A percentile compares a stretch with the other conserved stretches of the same genome.
Conservation (phyloP, 2,113 vertebrate genomes). For the Upupa epops region DNA sequence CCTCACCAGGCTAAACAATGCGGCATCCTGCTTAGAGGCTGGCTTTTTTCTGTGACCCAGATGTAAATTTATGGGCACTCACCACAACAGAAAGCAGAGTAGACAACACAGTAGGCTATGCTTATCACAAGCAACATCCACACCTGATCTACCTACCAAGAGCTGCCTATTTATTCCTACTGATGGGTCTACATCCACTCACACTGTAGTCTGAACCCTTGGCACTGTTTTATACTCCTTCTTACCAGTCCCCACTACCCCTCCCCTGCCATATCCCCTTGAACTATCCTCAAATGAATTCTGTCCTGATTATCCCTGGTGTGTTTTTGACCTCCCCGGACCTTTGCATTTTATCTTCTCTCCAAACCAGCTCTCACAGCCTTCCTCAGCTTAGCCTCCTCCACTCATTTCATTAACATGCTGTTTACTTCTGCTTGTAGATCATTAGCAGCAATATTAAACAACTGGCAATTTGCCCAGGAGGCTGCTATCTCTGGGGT, state of each 20-base stretch:
- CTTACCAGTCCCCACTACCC: not conserved
- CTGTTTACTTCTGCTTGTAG: constrained; percentile 66
- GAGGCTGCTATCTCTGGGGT: constrained; percentile 22
- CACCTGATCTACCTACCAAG: not conserved
- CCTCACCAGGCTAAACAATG: not conserved
- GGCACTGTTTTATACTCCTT: not conserved
- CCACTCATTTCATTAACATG: constrained; percentile 58
- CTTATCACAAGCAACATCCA: not conserved
- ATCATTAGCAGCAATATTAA: constrained; percentile 68
- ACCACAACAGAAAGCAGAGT: not conserved
- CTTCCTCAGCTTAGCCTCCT: constrained; percentile 26
- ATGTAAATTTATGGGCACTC: not conserved
- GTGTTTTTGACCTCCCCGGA: not conserved
- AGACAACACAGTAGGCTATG: not conserved
- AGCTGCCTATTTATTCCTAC: not conserved
- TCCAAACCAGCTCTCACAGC: not conserved
- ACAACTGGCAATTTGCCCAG: constrained; percentile 64
- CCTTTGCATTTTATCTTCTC: not conserved
- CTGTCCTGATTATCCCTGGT: not conserved
- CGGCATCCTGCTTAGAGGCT: not conserved
- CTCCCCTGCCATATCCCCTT: accelerated
- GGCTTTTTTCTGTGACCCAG: not conserved
- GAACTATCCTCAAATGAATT: not conserved
- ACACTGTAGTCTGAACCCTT: accelerated
- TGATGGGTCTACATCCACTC: accelerated